Evolutionary conservation across 2,113 vertebrate species (phyloP).

Genomic region (Lamprotornis superbus): DNA sequence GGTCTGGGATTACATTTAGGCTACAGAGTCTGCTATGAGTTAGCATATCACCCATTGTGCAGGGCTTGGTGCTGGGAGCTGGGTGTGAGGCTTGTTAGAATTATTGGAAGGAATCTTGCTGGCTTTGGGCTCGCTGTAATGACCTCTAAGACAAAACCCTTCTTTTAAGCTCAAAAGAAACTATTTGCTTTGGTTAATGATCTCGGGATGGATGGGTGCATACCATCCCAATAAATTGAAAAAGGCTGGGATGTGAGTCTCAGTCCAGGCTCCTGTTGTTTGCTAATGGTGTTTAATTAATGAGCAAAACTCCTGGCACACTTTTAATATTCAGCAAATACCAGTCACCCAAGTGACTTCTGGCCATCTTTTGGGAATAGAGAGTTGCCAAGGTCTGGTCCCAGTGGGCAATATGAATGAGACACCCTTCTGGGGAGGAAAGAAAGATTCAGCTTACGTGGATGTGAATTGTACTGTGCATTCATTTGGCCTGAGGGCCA

Average conservation of each 20-base stretch:
- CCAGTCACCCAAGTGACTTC: neutral
- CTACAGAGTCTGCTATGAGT: neutral
- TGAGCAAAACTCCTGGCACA: neutral
- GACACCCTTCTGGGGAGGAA: neutral
- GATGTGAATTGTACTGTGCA: neutral
- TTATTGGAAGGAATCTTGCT: neutral
- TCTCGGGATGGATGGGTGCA: neutral
- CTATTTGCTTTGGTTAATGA: neutral
- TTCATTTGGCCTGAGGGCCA: neutral
- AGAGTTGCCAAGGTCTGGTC: neutral
- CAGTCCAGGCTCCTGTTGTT: neutral
- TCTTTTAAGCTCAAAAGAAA: neutral
- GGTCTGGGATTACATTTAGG: neutral
- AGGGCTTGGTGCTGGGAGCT: neutral
- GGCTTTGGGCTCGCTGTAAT: neutral
- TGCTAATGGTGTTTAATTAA: neutral
- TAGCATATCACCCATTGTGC: accelerated
- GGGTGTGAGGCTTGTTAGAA: neutral
- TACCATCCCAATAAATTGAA: neutral
- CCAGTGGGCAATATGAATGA: neutral
- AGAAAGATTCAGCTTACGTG: neutral
- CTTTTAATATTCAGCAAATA: neutral
- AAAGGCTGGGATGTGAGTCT: neutral
- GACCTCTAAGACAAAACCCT: neutral
- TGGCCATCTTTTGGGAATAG: neutral